phyloP scores from a whole-genome alignment of 2,888 invertebrate genomes.

The Drosophila conformis region DNA sequence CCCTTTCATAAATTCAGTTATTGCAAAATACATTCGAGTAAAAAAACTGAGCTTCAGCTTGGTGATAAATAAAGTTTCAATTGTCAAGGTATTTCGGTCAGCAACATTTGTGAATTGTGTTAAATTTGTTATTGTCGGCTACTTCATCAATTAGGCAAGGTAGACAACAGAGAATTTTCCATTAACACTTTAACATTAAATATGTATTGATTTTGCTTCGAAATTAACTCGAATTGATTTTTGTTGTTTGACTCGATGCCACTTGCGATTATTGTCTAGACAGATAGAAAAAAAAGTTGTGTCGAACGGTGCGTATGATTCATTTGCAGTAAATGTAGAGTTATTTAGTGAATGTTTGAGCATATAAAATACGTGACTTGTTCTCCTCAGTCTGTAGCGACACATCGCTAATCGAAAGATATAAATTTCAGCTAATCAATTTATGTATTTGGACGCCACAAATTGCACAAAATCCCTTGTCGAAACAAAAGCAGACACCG shows the following conservation, averaged over 20 bases:
- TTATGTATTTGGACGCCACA: slow-evolving; percentile 63
- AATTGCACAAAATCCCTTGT: slow-evolving; percentile 45
- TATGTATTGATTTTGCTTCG: neutral
- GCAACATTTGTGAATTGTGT: slow-evolving; percentile 3
- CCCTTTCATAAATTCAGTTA: neutral
- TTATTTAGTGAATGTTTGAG: slow-evolving; percentile 25
- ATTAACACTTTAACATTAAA: neutral
- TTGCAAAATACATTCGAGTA: slow-evolving; percentile 25
- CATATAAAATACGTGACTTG: slow-evolving; percentile 51
- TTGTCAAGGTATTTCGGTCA: slow-evolving; percentile 39
- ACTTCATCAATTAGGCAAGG: neutral
- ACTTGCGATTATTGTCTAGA: slow-evolving; percentile 35
- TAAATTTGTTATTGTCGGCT: neutral
- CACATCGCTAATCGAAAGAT: slow-evolving; percentile 43
- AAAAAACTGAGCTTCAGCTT: slow-evolving; percentile 21
- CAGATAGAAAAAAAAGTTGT: neutral
- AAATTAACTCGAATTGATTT: slow-evolving; percentile 1
- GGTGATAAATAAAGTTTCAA: slow-evolving; percentile 64
- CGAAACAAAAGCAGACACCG: neutral
- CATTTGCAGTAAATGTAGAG: slow-evolving; percentile 41
- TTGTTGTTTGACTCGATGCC: neutral
- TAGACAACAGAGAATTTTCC: slow-evolving; percentile 4
- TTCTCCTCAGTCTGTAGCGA: slow-evolving; percentile 3
- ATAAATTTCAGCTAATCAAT: slow-evolving; percentile 71
- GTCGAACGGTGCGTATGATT: slow-evolving; percentile 40